Evolutionary conservation across 2,888 invertebrate species (phyloP).

Genomic region (Charanyca ferruginea): DNA sequence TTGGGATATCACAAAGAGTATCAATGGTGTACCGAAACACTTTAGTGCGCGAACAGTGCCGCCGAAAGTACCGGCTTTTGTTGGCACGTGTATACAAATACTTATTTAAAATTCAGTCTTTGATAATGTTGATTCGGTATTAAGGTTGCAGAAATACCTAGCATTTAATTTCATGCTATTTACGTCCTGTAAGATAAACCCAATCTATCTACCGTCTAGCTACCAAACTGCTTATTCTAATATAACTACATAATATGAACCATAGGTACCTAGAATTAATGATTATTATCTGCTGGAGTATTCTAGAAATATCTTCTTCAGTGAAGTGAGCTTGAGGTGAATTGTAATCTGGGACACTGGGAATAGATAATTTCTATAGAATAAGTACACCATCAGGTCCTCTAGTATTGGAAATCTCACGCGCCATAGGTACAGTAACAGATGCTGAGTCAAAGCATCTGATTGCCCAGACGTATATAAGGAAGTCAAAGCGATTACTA

Average conservation of each 20-base stretch:
- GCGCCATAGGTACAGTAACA: conserved; percentile 17
- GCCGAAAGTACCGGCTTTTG: conserved; percentile 78
- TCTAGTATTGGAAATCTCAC: background rate
- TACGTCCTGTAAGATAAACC: conserved; percentile 31
- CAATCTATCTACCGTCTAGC: conserved; percentile 5
- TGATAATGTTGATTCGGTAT: conserved; percentile 47
- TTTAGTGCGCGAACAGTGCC: conserved; percentile 84
- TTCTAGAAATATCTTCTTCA: too few relatives aligned
- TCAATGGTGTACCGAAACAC: conserved; percentile 88
- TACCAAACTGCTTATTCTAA: background rate
- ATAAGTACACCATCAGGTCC: too few relatives aligned
- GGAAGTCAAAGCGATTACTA: conserved; percentile 82
- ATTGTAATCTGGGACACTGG: too few relatives aligned
- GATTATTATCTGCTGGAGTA: too few relatives aligned
- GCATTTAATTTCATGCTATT: conserved; percentile 57
- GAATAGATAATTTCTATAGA: too few relatives aligned
- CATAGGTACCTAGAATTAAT: too few relatives aligned
- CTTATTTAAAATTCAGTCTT: conserved; percentile 67
- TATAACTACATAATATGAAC: background rate
- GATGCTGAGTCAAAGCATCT: conserved; percentile 58
- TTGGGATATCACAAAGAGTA: conserved; percentile 89
- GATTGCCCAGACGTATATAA: conserved; percentile 67
- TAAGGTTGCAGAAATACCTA: conserved; percentile 50
- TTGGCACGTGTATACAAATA: conserved; percentile 82
- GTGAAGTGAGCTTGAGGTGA: too few relatives aligned